Base-by-base conservation (phyloP, 1,140 invertebrate genomes). In the Neodiprion pinetum region DNA sequence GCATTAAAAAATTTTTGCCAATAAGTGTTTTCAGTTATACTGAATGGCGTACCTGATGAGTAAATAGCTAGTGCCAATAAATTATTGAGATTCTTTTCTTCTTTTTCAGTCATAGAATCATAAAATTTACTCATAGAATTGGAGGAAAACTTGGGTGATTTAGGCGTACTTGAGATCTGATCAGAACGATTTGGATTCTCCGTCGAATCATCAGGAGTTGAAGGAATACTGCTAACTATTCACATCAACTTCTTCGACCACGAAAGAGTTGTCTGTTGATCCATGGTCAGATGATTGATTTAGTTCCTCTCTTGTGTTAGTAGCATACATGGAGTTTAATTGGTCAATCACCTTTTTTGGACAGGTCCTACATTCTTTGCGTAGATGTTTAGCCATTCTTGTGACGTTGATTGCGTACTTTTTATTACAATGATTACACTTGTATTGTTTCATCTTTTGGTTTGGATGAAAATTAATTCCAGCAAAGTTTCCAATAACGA, bases 11-110 rank as follows among this genome's bases (percentile, higher is more conserved):
- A 77, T 68, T 76, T 72, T 12, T 75, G 69, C 79, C 78, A 81
- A 67, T 77, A 75, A 12, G 75, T 67, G 73, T 79, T 79, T 69
- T 77, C 71, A 67, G 75, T 67, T 12, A 77, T 74, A 53, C 66
- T 76, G 11, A 79, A 69, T 10, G 78, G 78, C 49, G 74, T 70
- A 53, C 75, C 77, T 50, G 78, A 79, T 48, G 78, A 76, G 74
- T 77, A 79, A 67, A 79, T 76, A n/a, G 78, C 76, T 67, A 76
- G 76, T 65, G 76, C 76, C 68, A 79, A 71, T 14, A 75, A 66
- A 47, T 79, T 72, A 74, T 79, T 74, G 48, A 73, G 72, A 7
- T 72, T 75, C 49, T 76, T 71, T 48, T 67, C 73, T 53, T 79
- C 73, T 61, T 79, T 77, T 17, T 73, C 66, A 70, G 72, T 77